A percentile compares a stretch with the other conserved stretches of the same genome.
Evolutionary conservation across 2,113 vertebrate species (phyloP).

Genomic region (Chamaea fasciata): DNA sequence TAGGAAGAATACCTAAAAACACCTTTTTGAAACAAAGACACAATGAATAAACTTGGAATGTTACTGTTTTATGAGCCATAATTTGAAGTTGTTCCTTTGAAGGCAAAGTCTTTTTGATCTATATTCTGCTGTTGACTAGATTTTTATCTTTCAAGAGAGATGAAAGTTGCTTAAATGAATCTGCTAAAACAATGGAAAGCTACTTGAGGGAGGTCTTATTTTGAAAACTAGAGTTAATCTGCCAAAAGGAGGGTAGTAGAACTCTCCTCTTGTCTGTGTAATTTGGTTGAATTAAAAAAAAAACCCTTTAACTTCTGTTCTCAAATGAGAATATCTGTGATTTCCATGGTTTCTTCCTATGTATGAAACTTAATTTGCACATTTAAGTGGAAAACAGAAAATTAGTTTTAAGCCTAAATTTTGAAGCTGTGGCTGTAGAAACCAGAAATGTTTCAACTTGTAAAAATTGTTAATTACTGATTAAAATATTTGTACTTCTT

Average conservation of each 20-base stretch:
- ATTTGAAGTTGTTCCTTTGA: slow-evolving; percentile 1
- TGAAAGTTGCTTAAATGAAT: neutral
- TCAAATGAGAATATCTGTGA: neutral
- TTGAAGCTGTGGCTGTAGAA: neutral
- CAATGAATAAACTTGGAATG: neutral
- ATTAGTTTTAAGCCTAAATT: neutral
- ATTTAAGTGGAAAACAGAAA: neutral
- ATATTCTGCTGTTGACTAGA: neutral
- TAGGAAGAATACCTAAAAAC: neutral
- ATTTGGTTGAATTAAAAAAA: neutral
- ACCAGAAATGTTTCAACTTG: neutral
- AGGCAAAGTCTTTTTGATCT: slow-evolving; percentile 2
- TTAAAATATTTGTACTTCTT: neutral
- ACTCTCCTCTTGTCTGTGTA: neutral
- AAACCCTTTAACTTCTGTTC: neutral
- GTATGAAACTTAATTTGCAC: neutral
- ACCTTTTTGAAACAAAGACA: neutral
- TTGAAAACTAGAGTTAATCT: neutral
- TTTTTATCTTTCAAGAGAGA: neutral
- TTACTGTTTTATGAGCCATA: neutral
- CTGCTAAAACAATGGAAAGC: neutral
- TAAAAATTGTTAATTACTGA: neutral
- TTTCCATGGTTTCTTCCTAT: neutral
- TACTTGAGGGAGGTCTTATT: neutral
- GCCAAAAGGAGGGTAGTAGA: neutral